phyloP scores from a whole-genome alignment of 2,797 vertebrate genomes.

The Dipus sagitta region DNA sequence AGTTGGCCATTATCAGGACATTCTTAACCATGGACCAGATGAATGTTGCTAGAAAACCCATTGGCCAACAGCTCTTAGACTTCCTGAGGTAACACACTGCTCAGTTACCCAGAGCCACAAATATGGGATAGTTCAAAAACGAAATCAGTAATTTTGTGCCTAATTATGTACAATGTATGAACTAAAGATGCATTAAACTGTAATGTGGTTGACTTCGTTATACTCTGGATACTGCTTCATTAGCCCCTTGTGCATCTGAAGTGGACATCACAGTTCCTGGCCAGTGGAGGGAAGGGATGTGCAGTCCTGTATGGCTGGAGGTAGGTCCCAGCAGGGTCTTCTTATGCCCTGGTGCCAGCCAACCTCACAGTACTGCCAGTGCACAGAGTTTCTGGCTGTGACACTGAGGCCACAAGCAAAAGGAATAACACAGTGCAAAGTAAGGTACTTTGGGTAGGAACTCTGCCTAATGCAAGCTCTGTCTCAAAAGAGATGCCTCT shows the following conservation, averaged over 20 bases:
- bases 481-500: neutral
- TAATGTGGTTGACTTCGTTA: neutral
- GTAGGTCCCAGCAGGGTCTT: no score
- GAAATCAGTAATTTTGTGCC: neutral
- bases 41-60: neutral
- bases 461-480: neutral
- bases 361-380: neutral
- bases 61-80: neutral
- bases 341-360: no score
- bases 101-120: neutral
- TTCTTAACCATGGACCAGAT: neutral
- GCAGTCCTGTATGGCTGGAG: no score
- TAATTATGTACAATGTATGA: neutral
- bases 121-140: neutral
- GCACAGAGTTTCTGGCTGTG: conserved; percentile 10
- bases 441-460: neutral
- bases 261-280: neutral
- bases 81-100: neutral
- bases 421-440: neutral
- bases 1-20: neutral
- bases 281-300: neutral
- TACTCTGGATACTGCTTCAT: neutral
- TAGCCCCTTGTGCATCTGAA: neutral
- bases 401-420: conserved; percentile 15
- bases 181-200: conserved; percentile 45